Evolutionary conservation across 2,797 vertebrate species (phyloP), one percentile per base, ranked within the genome.

Genomic region (Tangara arthus): DNA sequence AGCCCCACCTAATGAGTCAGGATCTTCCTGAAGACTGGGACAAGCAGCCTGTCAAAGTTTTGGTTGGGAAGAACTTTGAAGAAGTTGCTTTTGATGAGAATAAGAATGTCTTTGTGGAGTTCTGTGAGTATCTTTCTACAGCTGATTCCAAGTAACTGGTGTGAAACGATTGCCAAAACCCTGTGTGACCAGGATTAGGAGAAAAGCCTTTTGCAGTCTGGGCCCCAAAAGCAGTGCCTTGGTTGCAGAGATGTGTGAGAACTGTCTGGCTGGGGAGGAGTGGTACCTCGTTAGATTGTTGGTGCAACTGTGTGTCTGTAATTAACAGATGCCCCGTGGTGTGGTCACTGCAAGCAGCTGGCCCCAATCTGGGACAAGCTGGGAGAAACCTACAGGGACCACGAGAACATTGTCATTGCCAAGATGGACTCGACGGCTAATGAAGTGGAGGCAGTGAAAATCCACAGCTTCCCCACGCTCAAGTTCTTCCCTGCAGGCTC

Each of bases 1-100:
- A 99, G 99, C 98, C 99, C 24, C 99, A 99, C 96, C 98, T 99
- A 86, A 99, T 99, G 99, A 99, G 99, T 97, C 99, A 99, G 93
- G 99, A 99, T 91, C 98, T 99, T 91, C 98, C 99, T 12, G 98
- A 99, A 10, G 99, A 99, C 97, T 99, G 99, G 99, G 98, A 99
- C 96, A 99, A 98, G 94, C 99, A 78, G 84, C 98, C 99, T 0
- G 99, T 99, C 63, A 99, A 98, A 95, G 97, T 99, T 86, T 97
- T 99, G 77, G 99, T 99, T 9, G 99, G 99, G 52, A 99, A 98
- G 94, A 99, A 99, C 97, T 99, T 99, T 7, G 99, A 99, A 88
- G 99, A 99, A 86, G 97, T 99, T 11, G 99, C 97, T 79, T 99
- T 99, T 75, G 97, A 99, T 68, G 95, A 99, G 81, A 96, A 96